Conservation (phyloP, 2,113 vertebrate species). For the Opisthocomus hoazin region DNA sequence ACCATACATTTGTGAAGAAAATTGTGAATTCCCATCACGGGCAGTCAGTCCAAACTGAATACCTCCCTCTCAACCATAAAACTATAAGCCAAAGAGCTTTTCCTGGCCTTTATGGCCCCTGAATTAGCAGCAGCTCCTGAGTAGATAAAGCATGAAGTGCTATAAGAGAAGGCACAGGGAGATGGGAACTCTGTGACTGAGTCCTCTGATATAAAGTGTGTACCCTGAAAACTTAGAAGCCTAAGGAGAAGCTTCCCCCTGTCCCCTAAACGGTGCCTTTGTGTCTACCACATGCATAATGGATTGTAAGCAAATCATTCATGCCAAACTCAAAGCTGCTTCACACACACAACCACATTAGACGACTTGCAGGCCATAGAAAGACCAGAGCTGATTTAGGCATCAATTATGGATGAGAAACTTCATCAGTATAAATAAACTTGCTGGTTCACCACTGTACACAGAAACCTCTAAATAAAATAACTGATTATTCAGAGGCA, state of each 20-base stretch:
- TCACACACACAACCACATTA: background rate
- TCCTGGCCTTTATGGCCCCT: background rate
- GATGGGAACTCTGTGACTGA: background rate
- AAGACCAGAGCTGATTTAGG: background rate
- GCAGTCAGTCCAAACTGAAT: background rate
- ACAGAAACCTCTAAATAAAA: slow-evolving; percentile 14
- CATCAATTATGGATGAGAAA: slow-evolving; percentile 36
- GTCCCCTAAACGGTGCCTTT: background rate
- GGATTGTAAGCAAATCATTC: background rate
- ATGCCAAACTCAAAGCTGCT: background rate
- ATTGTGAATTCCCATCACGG: background rate
- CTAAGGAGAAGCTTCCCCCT: background rate
- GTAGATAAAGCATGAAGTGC: background rate
- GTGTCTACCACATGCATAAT: background rate
- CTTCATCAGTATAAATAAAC: slow-evolving; percentile 26
- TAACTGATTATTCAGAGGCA: background rate
- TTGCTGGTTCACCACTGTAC: background rate
- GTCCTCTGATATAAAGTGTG: background rate
- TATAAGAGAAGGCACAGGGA: background rate
- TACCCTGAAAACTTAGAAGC: background rate
- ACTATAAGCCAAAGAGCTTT: background rate
- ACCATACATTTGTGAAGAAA: background rate
- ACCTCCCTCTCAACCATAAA: background rate
- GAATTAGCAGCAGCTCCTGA: background rate
- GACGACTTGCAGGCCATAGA: background rate